Evolutionary conservation across 2,888 invertebrate species (phyloP).

Genomic region (Cylindroiulus punctatus): DNA sequence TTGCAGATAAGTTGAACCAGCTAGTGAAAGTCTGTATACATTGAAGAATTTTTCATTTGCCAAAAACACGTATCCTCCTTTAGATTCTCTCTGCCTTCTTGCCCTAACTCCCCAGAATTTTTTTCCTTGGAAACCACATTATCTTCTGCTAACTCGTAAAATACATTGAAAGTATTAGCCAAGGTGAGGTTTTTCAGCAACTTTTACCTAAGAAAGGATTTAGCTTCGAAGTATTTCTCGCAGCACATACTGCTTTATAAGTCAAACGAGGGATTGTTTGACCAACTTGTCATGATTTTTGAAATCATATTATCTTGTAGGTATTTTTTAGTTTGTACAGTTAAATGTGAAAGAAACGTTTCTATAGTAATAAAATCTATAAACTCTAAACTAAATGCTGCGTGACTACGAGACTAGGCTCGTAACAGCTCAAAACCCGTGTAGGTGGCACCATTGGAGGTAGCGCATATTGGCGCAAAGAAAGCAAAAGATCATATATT

Average conservation of each 20-base stretch:
- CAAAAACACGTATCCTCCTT: constrained; percentile 42
- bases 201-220: constrained; percentile 42
- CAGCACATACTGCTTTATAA: constrained; percentile 40
- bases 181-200: constrained; percentile 27
- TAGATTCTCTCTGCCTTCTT: constrained; percentile 10
- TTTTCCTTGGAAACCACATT: not conserved
- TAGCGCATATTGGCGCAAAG: constrained; percentile 43
- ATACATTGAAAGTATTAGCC: constrained; percentile 45
- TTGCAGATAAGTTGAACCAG: constrained; percentile 35
- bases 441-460: constrained; percentile 28
- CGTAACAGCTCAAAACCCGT: constrained; percentile 37
- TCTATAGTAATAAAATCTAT: constrained; percentile 51
- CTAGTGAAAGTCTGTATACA: constrained; percentile 49
- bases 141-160: constrained; percentile 43
- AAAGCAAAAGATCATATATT: constrained; percentile 28
- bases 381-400: constrained; percentile 51
- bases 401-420: constrained; percentile 35
- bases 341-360: constrained; percentile 50
- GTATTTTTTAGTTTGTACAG: constrained; percentile 52
- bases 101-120: not conserved
- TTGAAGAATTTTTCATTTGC: constrained; percentile 43
- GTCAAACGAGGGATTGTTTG: constrained; percentile 48
- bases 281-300: constrained; percentile 48
- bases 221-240: constrained; percentile 43
- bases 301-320: constrained; percentile 49